Evolutionary conservation across 1,140 invertebrate species (phyloP), one percentile per base, ranked within the genome.

Genomic region (Leptinotarsa defecta): DNA sequence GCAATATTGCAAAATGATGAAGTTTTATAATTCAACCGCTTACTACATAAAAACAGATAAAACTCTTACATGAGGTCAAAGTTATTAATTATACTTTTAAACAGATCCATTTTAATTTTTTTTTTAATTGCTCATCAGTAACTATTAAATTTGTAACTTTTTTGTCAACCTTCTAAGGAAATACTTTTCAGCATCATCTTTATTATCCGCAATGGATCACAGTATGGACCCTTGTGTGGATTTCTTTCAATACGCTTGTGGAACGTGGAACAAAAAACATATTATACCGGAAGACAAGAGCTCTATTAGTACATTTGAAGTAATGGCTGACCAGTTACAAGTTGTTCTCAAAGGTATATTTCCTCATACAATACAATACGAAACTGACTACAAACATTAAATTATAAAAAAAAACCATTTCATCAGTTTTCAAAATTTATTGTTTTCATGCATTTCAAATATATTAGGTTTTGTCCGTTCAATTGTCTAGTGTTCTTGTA

Each of bases 221-320:
- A 89, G 87, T 0, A 91, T 91, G 0, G 91, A 95, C 83, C 95
- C 96, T 11, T 97, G 95, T 85, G 89, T 90, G 20, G 93, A 97
- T 84, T 97, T 97, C 86, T 97, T 95, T 86, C 93, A 95, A 86
- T 96, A 91, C 82, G 94, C 95, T 1, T 96, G 95, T 81, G 95
- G 95, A 1, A 91, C 92, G 2, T 97, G 95, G 95, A 96, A 97
- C 84, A 92, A 91, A 80, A 90, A 92, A 74, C 94, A 97, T 87
- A 88, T 94, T 3, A 97, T 97, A 80, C 95, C 96, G 0, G 95
- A 96, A 82, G 95, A 97, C 82, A 89, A 91, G 78, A 92, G 94
- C 77, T 94, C 93, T 19, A 94, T 95, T 69, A 95, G 92, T 81
- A 96, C 95, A 0, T 97, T 97, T 83, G 95, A 96, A 86, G 89